Evolutionary conservation across 2,888 invertebrate genomes (phyloP).

Genomic region (Didymodactylos carnosus): DNA sequence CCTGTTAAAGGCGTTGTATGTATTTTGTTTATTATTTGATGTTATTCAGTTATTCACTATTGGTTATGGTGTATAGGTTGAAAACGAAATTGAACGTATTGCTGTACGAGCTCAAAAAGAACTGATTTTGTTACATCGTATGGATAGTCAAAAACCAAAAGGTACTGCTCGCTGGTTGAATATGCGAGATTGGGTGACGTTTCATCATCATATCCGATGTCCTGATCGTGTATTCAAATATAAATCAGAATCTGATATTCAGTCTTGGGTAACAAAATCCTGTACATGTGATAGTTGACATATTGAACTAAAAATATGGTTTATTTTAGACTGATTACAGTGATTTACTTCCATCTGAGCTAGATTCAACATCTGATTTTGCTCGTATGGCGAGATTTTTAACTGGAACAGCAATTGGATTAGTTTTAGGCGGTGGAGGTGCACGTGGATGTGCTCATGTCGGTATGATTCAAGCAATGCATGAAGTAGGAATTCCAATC

Average conservation of each 20-base stretch:
- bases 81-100: constrained; percentile 76
- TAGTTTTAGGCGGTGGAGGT: constrained; percentile 95
- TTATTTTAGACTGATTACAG: constrained; percentile 8
- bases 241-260: constrained; percentile 38
- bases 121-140: constrained; percentile 60
- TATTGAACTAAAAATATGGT: too few relatives aligned
- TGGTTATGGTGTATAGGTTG: constrained; percentile 42
- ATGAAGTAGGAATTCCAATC: constrained; percentile 88
- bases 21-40: too few relatives aligned
- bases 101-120: constrained; percentile 92
- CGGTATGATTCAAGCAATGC: constrained; percentile 83
- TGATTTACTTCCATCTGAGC: constrained; percentile 4
- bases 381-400: constrained; percentile 85
- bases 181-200: constrained; percentile 81
- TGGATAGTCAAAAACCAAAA: constrained; percentile 31
- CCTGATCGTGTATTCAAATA: constrained; percentile 6
- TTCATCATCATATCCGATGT: constrained; percentile 86
- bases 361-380: constrained; percentile 85
- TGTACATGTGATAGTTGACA: too few relatives aligned
- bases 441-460: constrained; percentile 91
- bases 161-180: constrained; percentile 92
- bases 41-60: too few relatives aligned
- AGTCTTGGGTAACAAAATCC: constrained; percentile 53
- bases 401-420: constrained; percentile 79
- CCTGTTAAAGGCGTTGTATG: constrained; percentile 64